Base-by-base conservation (phyloP, 2,113 vertebrate species). In the Cranoglanis bouderius region DNA sequence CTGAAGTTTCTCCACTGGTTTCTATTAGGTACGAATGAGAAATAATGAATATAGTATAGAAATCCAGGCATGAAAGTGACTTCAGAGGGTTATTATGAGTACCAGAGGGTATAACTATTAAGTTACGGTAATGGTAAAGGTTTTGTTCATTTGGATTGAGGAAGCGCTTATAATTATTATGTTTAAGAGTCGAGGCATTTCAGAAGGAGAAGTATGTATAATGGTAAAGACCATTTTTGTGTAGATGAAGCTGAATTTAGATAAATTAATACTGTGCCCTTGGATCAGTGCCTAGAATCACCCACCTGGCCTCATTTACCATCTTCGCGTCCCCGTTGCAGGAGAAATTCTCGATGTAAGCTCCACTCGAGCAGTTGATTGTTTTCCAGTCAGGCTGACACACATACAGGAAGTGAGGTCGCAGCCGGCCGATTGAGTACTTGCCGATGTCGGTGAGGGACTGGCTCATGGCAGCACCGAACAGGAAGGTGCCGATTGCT, bases 371-470 rank as follows among this genome's bases (percentile, higher is more conserved):
- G 93, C 98, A 99, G 96, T 98, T 97, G 94, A 98, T 95, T 0
- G 80, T 21, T 0, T 67, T 55, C 97, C 97, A 98, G 53, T 98
- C 95, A 0, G 97, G 97, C 90, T 95, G 94, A 94, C 98, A 99
- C 77, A 99, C 95, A 43, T 95, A 94, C 53, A 99, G 93, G 94
- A 99, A 99, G 94, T 99, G 98, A 61, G 98, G 98, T 88, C 98
- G 95, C 90, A 99, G 95, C 19, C 98, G 97, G 0, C 98, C 98
- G 70, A 99, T 97, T 1, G 98, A 98, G 88, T 99, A 99, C 92
- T 99, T 99, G 93, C 97, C 98, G 92, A 99, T 99, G 96, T 99
- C 98, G 2, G 98, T 99, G 92, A 99, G 93, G 0, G 98, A 99
- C 93, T 99, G 98, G 93, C 98, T 99, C 93, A 97, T 96, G n/a